Evolutionary conservation across 2,888 invertebrate species (phyloP), one percentile per base, ranked within the genome.

Genomic region (Hanleya hanleyi): DNA sequence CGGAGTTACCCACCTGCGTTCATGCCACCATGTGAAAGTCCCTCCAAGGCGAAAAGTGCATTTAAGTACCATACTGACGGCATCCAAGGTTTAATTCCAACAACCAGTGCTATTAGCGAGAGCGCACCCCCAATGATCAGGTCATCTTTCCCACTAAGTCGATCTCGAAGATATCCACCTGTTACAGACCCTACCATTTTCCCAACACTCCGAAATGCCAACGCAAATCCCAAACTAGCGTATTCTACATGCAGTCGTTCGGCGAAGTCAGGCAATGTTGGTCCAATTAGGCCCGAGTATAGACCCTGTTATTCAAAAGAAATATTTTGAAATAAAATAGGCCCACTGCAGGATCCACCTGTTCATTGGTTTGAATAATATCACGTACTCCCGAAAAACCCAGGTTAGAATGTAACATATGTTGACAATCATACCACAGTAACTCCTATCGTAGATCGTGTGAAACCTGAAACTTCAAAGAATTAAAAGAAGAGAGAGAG

Each of bases 241-340:
- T 73, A 74, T 66, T 71, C 70, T 18, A 70, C 41, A n/a, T 76
- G 51, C 41, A 80, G 77, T 7, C 70, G 68, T 22, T 77, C 61
- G 37, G 69, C 73, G 22, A 80, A 69, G 49, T 80, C 79, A 15
- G 77, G 49, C 71, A 80, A 71, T 0, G 79, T 80, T 18, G 79
- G 77, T 15, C 77, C 79, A 33, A 70, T 76, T 65, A 80, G 73
- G 69, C 76, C 77, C 12, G 70, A 33, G 50, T 75, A 76, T 7
- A 80, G 51, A 2, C 77, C 79, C 79, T 80, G 69, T n/a, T n/a
- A n/a, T n/a, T n/a, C n/a, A n/a, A n/a, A n/a, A n/a, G n/a, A n/a
- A n/a, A n/a, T n/a, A n/a, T n/a, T n/a, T n/a, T n/a, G n/a, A n/a
- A n/a, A n/a, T n/a, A n/a, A n/a, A n/a, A n/a, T n/a, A n/a, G n/a